Evolutionary conservation across 2,113 vertebrate genomes (phyloP).

Genomic region (Riparia riparia): DNA sequence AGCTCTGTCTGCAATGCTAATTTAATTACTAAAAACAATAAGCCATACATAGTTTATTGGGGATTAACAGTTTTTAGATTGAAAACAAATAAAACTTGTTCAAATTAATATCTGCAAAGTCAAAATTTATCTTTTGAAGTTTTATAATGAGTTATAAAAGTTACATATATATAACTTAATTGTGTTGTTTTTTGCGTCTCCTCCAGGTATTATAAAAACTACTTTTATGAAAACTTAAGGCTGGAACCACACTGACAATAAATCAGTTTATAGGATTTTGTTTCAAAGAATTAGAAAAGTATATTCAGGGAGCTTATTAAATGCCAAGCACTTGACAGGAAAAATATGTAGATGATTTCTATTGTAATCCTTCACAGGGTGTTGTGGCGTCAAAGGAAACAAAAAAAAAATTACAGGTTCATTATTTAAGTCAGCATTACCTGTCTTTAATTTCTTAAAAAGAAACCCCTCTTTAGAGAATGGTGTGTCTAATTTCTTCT

Average conservation of each 20-base stretch:
- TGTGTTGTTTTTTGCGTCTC: background rate
- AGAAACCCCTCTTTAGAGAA: background rate
- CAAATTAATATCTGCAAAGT: background rate
- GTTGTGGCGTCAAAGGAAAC: constrained; percentile 66
- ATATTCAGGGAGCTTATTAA: background rate
- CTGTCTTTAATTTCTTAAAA: constrained; percentile 62
- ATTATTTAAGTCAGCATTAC: constrained; percentile 60
- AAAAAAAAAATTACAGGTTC: background rate
- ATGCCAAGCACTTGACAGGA: constrained; percentile 55
- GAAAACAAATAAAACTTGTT: background rate
- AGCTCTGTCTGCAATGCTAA: background rate
- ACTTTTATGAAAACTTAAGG: background rate
- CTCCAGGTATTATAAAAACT: background rate
- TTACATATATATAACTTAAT: background rate
- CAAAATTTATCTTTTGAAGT: background rate
- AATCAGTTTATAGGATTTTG: background rate
- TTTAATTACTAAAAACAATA: constrained; percentile 20
- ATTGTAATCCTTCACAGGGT: constrained; percentile 55
- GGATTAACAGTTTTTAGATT: background rate
- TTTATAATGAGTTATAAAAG: background rate
- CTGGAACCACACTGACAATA: background rate
- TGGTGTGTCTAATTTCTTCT: background rate
- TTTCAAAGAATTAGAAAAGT: background rate
- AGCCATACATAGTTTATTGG: background rate
- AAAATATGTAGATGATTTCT: constrained; percentile 46